Evolutionary conservation across 2,888 invertebrate genomes (phyloP).

Genomic region (Nymphalis urticae): DNA sequence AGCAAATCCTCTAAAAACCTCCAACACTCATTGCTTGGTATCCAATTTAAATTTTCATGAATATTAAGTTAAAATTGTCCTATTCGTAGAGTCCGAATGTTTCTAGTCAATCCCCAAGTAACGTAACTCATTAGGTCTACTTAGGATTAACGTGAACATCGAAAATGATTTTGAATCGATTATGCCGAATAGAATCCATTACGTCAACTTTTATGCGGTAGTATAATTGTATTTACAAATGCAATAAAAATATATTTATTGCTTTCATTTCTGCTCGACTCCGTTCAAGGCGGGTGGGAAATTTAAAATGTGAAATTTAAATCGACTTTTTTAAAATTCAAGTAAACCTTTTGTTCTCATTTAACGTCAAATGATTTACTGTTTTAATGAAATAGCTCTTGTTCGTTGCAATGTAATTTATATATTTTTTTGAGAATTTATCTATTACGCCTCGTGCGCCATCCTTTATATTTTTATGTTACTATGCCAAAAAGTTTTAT

Average conservation of each 20-base stretch:
- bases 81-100: not conserved
- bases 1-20: conserved; percentile 19
- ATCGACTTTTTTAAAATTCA: too few species aligned
- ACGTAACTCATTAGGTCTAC: not conserved
- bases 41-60: conserved; percentile 33
- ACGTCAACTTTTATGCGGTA: not conserved
- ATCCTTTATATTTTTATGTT: too few species aligned
- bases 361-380: too few species aligned
- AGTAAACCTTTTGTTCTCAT: too few species aligned
- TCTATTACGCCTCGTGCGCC: too few species aligned
- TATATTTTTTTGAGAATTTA: too few species aligned
- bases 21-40: conserved; percentile 20
- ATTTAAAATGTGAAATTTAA: too few species aligned
- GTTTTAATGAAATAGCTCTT: too few species aligned
- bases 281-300: too few species aligned
- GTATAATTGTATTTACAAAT: not conserved
- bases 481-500: too few species aligned
- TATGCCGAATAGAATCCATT: not conserved
- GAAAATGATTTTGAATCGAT: not conserved
- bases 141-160: not conserved
- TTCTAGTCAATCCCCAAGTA: not conserved
- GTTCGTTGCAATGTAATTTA: too few species aligned
- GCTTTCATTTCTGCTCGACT: too few species aligned
- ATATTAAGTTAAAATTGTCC: conserved; percentile 19
- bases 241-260: not conserved